Evolutionary conservation across 2,888 invertebrate genomes (phyloP), one percentile per base, ranked within the genome.

Genomic region (Scaptomyza tumidula): DNA sequence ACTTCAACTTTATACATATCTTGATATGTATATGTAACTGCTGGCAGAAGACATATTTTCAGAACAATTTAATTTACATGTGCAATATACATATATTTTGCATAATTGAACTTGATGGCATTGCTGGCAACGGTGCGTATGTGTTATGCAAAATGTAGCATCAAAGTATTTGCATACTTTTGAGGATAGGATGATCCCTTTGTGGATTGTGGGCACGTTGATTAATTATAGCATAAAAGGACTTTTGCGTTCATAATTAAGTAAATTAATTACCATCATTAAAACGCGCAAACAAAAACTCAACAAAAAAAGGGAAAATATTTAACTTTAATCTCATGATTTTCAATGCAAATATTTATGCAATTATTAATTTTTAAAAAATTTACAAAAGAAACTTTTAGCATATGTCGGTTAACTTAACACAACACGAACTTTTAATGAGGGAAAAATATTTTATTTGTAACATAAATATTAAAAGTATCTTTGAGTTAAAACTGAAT

Each of bases 81-180:
- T 16, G 16, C 39, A 39, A 48, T 31, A 13, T 48, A 24, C 13
- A 9, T 4, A 37, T 73, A 78, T 75, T 69, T 74, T 64, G 70
- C 78, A 78, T 75, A 69, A 75, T 64, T 78, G 69, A 69, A 64
- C 39, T 45, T 16, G 46, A 48, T 55, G 64, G 49, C 59, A 49
- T 55, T 60, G 24, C 33, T 14, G 45, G 48, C 78, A 78, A 75
- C 70, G 50, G 48, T 55, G 66, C 75, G 76, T 79, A 75, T 76
- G 79, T 52, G 79, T 72, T 43, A 60, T 75, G 64, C 46, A 70
- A 75, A 78, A 78, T 60, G 39, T 58, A 58, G 50, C 64, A 58
- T 53, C 14, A 73, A 63, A 64, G 55, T 43, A 55, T 46, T 64
- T 59, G 35, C 27, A 37, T 56, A 37, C 43, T 24, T 64, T 75